phyloP scores from a whole-genome alignment of 2,113 vertebrate genomes.

The Myotis davidii region DNA sequence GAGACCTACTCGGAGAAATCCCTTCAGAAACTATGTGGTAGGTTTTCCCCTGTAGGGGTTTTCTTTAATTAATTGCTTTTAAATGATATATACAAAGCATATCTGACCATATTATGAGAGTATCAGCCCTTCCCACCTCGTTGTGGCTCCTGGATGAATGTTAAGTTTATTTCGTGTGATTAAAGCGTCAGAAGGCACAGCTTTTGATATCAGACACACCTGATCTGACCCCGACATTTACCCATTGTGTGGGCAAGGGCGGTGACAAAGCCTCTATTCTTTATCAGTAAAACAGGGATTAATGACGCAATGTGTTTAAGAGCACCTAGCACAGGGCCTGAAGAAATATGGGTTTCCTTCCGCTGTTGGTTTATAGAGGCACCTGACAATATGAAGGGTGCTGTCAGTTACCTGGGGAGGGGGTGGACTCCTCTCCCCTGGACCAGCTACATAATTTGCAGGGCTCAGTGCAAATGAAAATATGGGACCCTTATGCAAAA shows the following conservation, averaged over 20 bases:
- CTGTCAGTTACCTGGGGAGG: neutral
- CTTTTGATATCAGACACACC: neutral
- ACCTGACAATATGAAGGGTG: neutral
- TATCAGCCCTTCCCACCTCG: neutral
- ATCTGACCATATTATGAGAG: neutral
- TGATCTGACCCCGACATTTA: neutral
- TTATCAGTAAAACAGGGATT: neutral
- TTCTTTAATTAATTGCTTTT: neutral
- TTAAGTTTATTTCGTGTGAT: neutral
- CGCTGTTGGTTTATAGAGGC: neutral
- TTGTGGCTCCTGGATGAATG: neutral
- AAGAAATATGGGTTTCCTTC: neutral
- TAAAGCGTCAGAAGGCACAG: neutral
- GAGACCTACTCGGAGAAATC: constrained; percentile 97
- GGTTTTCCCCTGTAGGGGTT: constrained; percentile 44
- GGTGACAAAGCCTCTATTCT: neutral
- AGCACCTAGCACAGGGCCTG: neutral
- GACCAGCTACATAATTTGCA: neutral
- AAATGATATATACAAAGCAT: neutral
- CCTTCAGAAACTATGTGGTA: constrained; percentile 96
- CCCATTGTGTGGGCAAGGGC: neutral
- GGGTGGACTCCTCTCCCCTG: neutral
- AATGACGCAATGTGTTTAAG: neutral
- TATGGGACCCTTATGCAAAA: neutral
- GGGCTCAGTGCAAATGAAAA: neutral